Percentiles rank a stretch among this genome's conserved stretches.
Conservation (phyloP, 2,113 vertebrate species). For the Hassar affinis region DNA sequence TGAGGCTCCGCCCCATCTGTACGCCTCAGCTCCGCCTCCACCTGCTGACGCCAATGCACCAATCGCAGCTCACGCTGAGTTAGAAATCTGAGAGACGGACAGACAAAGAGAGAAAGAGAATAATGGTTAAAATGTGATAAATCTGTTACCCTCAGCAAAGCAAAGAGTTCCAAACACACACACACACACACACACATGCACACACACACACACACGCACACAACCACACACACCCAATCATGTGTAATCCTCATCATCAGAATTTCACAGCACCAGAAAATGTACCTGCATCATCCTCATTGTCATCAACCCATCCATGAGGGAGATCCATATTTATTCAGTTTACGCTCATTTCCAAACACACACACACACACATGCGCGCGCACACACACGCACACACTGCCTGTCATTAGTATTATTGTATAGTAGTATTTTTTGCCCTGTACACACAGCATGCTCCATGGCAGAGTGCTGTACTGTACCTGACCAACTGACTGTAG, state of each 20-base stretch:
- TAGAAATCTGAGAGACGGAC: conserved; percentile 78
- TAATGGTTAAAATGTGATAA: not conserved
- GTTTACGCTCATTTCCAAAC: not conserved
- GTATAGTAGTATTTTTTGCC: conserved; percentile 11
- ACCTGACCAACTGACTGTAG: conserved; percentile 99
- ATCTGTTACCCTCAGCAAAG: conserved; percentile 15
- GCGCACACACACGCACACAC: conserved; percentile 33
- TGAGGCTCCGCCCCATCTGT: conserved; percentile 89
- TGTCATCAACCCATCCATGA: conserved; percentile 58
- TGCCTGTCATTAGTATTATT: not conserved
- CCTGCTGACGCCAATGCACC: conserved; percentile 88
- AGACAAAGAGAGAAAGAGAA: not conserved
- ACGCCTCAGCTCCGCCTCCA: conserved; percentile 90
- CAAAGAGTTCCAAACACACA: conserved; percentile 28
- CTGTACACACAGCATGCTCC: conserved; percentile 88
- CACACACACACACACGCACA: conserved; percentile 19
- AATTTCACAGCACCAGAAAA: not conserved
- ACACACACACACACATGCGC: conserved; percentile 33
- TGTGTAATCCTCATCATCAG: conserved; percentile 24
- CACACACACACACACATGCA: conserved; percentile 26
- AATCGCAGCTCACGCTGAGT: conserved; percentile 94
- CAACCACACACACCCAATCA: too few relatives aligned
- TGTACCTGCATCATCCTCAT: conserved; percentile 5
- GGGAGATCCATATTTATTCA: conserved; percentile 28
- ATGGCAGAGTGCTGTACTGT: conserved; percentile 82